Percentiles rank a stretch among this genome's conserved stretches.
These are phyloP conservation scores for Harpagoxenus sublaevis DNA, from an alignment of 2,888 invertebrate species.

Conservation along the genomic window DNA sequence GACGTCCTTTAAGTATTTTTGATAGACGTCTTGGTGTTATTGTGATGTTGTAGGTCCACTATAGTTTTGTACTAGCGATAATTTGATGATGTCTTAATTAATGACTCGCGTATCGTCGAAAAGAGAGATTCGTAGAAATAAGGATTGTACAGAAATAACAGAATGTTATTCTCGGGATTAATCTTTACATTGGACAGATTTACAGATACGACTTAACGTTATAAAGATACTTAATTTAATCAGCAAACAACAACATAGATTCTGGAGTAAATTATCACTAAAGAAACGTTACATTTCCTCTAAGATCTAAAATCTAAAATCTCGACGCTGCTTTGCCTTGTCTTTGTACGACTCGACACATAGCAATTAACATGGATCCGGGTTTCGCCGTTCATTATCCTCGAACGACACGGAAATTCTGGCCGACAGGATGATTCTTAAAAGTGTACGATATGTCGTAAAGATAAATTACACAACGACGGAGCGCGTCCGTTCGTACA, in stretches of 20 bases:
- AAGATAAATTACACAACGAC: conserved; percentile 15
- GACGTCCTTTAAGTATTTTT: not conserved
- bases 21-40: not conserved
- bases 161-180: not conserved
- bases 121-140: not conserved
- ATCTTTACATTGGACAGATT: not conserved
- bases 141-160: not conserved
- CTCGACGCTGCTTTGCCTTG: not conserved
- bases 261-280: not conserved
- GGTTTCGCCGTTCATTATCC: not conserved
- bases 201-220: not conserved
- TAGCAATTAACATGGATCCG: not conserved
- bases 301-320: not conserved
- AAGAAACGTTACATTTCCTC: not conserved
- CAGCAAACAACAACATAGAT: not conserved
- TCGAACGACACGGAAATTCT: conserved; percentile 9
- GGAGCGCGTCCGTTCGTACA: not conserved
- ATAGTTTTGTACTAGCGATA: not conserved
- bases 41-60: not conserved
- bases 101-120: not conserved
- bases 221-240: conserved; percentile 5
- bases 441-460: conserved; percentile 4
- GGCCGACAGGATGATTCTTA: not conserved
- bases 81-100: conserved; percentile 7
- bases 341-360: not conserved